Base-by-base conservation (phyloP, 2,888 invertebrate genomes). In the Thyatira batis region DNA sequence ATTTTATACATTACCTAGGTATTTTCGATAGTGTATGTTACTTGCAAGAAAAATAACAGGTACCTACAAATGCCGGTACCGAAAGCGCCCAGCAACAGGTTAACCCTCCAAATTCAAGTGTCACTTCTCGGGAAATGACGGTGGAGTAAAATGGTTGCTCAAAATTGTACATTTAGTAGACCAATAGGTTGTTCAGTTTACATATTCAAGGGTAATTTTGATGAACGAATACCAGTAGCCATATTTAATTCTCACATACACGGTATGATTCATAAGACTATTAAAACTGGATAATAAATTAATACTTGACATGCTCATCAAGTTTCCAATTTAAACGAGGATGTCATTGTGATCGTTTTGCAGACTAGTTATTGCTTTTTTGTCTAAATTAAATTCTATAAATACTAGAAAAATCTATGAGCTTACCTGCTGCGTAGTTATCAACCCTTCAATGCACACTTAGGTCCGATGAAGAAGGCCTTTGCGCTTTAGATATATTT, bases 271-370 rank as follows among this genome's bases (percentile, higher is more conserved):
- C 49, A 55, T 50, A 57, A 60, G 51, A 61, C 62, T 69, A 74
- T 74, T 71, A 69, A 68, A 73, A 68, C 67, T 60, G 69, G 73
- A 68, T 71, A 66, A 78, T 81, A 81, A 79, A 80, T 80, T 78
- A 70, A 73, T 72, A 71, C 66, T 70, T 74, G 79, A 71, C 72
- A 66, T 69, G 68, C 72, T 68, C 75, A 80, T 81, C 80, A 78
- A 71, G 61, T 58, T 51, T 58, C 59, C 66, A 63, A 60, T 75
- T 75, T 77, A 77, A 69, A 48, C 46, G 48, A 17, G 48, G 48
- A 71, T 69, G 71, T 67, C 65, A 71, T 75, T 73, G 66, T 70
- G 65, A 65, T 67, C 61, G 62, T 71, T 67, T 65, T 66, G 55
- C 57, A 62, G 54, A 28, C 27, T 27, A 25, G 25, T n/a, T 8